phyloP scores from a whole-genome alignment of 2,113 vertebrate species.

The Pygoscelis antarcticus region DNA sequence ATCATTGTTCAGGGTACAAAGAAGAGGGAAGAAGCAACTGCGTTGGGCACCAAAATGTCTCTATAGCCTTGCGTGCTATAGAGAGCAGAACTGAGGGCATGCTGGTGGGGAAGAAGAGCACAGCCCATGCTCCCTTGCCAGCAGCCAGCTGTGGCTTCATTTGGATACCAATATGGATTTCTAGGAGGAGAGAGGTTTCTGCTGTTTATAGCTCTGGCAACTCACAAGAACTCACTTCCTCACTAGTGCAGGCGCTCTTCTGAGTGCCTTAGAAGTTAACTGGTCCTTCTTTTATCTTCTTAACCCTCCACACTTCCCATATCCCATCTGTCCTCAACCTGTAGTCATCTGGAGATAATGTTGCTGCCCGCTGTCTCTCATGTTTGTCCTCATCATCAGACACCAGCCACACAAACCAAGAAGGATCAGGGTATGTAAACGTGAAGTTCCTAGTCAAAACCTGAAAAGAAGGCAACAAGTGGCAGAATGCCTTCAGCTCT shows the following conservation, averaged over 20 bases:
- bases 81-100: neutral
- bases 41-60: neutral
- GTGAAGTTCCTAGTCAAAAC: neutral
- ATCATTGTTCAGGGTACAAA: neutral
- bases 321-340: neutral
- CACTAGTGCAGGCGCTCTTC: neutral
- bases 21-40: neutral
- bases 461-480: neutral
- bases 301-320: neutral
- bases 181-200: neutral
- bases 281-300: neutral
- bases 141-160: neutral
- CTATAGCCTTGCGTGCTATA: neutral
- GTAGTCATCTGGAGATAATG: neutral
- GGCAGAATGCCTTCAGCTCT: neutral
- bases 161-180: neutral
- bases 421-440: neutral
- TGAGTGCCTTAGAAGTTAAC: neutral
- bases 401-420: neutral
- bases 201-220: neutral
- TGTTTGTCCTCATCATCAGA: neutral
- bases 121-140: neutral
- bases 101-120: neutral
- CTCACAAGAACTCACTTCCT: neutral
- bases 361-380: neutral